A percentile compares a stretch with the other conserved stretches of the same genome.
Evolutionary conservation across 2,113 vertebrate species (phyloP).

Genomic region (Lynx canadensis): DNA sequence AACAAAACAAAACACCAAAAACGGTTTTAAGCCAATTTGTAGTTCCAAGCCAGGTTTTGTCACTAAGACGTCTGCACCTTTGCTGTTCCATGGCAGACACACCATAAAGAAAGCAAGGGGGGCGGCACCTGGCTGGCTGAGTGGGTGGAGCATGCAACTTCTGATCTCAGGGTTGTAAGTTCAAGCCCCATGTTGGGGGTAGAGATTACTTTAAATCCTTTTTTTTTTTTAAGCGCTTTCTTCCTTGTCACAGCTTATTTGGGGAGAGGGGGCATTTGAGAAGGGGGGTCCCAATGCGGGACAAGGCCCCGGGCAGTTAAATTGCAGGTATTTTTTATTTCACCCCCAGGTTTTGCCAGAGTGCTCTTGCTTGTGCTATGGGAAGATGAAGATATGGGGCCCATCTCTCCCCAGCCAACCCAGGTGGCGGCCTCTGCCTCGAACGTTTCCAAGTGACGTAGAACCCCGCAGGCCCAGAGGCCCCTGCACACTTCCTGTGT

Average conservation of each 20-base stretch:
- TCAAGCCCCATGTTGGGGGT: neutral
- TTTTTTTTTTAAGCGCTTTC: neutral
- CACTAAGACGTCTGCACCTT: neutral
- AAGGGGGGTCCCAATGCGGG: neutral
- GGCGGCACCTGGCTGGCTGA: neutral
- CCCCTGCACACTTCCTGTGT: slow-evolving; percentile 74
- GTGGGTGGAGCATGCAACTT: neutral
- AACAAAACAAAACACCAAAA: too few species aligned
- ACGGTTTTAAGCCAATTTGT: neutral
- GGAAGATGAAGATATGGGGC: neutral
- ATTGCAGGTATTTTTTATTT: neutral
- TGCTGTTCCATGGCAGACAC: neutral
- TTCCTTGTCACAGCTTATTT: neutral
- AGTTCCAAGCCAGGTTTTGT: neutral
- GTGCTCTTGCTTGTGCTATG: neutral
- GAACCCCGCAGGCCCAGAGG: slow-evolving; percentile 19
- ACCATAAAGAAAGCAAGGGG: neutral
- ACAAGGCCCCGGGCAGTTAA: neutral
- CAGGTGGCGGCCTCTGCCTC: slow-evolving; percentile 42
- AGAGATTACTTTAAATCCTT: neutral
- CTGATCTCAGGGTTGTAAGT: neutral
- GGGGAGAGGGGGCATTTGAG: neutral
- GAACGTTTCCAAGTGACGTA: slow-evolving; percentile 44
- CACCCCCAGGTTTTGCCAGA: neutral
- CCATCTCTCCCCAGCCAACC: slow-evolving; percentile 8